Evolutionary conservation across 2,888 invertebrate genomes (phyloP).

Genomic region (Quadroppia sp.): DNA sequence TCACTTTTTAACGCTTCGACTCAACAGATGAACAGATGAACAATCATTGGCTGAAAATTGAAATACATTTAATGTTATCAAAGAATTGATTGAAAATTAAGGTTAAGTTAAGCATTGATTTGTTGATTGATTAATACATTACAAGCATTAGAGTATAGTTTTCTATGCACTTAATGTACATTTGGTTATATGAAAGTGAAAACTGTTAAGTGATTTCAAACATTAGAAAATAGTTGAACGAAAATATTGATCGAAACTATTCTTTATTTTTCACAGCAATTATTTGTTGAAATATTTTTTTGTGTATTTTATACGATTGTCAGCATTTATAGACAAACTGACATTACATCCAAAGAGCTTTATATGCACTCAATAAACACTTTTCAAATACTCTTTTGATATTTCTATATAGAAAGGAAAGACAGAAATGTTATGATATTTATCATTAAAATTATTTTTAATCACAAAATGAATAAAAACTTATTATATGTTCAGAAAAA

Average conservation of each 20-base stretch:
- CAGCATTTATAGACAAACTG: neutral
- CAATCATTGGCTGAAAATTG: neutral
- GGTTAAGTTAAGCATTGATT: neutral
- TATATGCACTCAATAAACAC: too few relatives aligned
- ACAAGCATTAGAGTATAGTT: neutral
- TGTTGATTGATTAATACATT: slow-evolving; percentile 17
- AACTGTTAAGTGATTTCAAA: slow-evolving; percentile 20
- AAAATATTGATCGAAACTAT: neutral
- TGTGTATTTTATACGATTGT: neutral
- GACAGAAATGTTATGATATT: too few relatives aligned
- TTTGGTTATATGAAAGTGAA: neutral
- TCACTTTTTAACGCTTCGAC: neutral
- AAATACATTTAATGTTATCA: neutral
- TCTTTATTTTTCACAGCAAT: neutral
- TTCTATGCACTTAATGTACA: slow-evolving; percentile 7
- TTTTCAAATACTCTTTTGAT: too few relatives aligned
- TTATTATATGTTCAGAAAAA: too few relatives aligned
- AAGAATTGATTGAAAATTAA: neutral
- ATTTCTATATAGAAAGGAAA: too few relatives aligned
- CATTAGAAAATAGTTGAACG: neutral
- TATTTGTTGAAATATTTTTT: neutral
- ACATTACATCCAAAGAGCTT: neutral
- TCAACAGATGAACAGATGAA: neutral
- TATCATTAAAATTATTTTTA: too few relatives aligned
- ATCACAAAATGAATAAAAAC: too few relatives aligned